Conservation (phyloP, 2,888 invertebrate genomes). For the Eledona agricola region DNA sequence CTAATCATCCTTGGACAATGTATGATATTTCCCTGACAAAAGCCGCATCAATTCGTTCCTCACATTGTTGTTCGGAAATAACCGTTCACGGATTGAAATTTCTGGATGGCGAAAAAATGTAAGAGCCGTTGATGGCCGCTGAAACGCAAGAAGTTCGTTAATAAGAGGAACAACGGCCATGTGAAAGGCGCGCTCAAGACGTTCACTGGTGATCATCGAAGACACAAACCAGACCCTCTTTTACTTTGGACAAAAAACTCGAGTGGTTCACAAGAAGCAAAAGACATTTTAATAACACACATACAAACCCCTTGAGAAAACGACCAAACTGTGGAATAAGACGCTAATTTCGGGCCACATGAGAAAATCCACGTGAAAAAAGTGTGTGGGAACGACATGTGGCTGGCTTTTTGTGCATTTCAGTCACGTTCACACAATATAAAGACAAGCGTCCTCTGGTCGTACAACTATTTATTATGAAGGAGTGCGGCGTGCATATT, state of each 20-base stretch:
- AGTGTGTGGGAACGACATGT: slow-evolving; percentile 18
- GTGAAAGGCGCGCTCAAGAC: slow-evolving; percentile 25
- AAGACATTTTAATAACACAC: slow-evolving; percentile 37
- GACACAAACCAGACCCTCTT: slow-evolving; percentile 41
- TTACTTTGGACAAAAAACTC: slow-evolving; percentile 38
- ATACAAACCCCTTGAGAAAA: slow-evolving; percentile 33
- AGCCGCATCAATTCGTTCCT: slow-evolving; percentile 7
- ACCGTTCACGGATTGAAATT: slow-evolving; percentile 12
- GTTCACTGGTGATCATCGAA: slow-evolving; percentile 39
- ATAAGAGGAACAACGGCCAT: too few species aligned
- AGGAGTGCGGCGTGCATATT: slow-evolving; percentile 3
- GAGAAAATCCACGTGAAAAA: slow-evolving; percentile 8
- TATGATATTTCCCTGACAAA: slow-evolving; percentile 15
- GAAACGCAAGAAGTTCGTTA: slow-evolving; percentile 11
- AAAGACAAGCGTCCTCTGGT: slow-evolving; percentile 7
- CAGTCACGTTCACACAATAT: slow-evolving; percentile 26
- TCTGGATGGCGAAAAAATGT: slow-evolving; percentile 5
- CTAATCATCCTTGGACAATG: slow-evolving; percentile 20
- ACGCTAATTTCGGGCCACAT: slow-evolving; percentile 15
- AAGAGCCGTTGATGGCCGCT: slow-evolving; percentile 13
- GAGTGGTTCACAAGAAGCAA: slow-evolving; percentile 34
- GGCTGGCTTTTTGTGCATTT: slow-evolving; percentile 23
- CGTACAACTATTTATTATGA: slow-evolving; percentile 10
- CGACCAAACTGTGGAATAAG: slow-evolving; percentile 13
- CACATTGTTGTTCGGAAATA: slow-evolving; percentile 10